Percentiles rank a stretch among this genome's conserved stretches.
These are phyloP conservation scores for Amphiprion percula DNA, from an alignment of 2,113 vertebrate species.

Conservation along the genomic window DNA sequence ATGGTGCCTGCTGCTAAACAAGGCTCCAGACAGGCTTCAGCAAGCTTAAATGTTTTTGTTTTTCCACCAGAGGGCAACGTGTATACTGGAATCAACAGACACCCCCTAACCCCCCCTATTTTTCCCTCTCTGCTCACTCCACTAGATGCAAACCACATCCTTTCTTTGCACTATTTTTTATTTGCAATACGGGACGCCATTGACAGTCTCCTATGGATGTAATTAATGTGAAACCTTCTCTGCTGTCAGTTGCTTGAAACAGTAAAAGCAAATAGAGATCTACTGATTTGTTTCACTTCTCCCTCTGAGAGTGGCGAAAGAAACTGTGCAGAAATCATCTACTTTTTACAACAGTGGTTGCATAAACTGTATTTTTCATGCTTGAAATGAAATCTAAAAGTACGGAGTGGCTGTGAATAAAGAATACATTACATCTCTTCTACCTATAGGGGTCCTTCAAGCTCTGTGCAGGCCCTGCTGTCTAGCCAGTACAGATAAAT, in stretches of 20 bases:
- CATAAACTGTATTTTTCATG: neutral
- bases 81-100: conserved; percentile 58
- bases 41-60: conserved; percentile 41
- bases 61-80: conserved; percentile 79
- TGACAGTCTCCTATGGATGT: conserved; percentile 1
- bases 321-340: neutral
- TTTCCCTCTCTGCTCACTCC: conserved; percentile 2
- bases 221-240: neutral
- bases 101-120: neutral
- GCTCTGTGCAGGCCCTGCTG: conserved; percentile 60
- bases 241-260: neutral
- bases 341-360: neutral
- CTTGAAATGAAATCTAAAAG: neutral
- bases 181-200: neutral
- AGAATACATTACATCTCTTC: conserved; percentile 35
- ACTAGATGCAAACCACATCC: conserved; percentile 30
- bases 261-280: neutral
- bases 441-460: conserved; percentile 81
- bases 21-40: conserved; percentile 49
- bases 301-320: neutral
- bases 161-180: neutral
- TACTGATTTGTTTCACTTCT: conserved; percentile 6
- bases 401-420: neutral
- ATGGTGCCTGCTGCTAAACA: conserved; percentile 26
- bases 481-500: conserved; percentile 75